A percentile compares a stretch with the other conserved stretches of the same genome.
Conservation (phyloP, 2,888 invertebrate genomes). For the Apamea sordens region DNA sequence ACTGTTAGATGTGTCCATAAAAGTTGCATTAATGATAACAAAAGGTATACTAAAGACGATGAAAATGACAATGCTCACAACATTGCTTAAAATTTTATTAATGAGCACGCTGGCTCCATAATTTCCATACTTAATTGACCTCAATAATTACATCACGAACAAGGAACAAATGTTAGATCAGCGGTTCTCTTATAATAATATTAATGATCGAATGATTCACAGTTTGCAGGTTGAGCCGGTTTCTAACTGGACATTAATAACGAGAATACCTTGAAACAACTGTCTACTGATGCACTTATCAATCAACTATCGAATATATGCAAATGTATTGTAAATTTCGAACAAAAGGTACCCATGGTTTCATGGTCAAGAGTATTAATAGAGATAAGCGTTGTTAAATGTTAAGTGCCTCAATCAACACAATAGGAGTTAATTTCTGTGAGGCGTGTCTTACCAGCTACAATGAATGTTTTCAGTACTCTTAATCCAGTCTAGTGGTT, state of each 20-base stretch:
- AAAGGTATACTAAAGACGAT: background rate
- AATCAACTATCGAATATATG: slow-evolving; percentile 56
- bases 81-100: slow-evolving; percentile 22
- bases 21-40: background rate
- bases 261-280: slow-evolving; percentile 55
- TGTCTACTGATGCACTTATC: slow-evolving; percentile 56
- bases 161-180: slow-evolving; percentile 45
- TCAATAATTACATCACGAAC: slow-evolving; percentile 43
- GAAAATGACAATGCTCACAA: slow-evolving; percentile 1
- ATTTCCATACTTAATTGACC: slow-evolving; percentile 44
- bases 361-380: slow-evolving; percentile 44
- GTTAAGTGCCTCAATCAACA: slow-evolving; percentile 54
- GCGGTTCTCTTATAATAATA: slow-evolving; percentile 38
- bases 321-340: too few species aligned
- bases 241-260: slow-evolving; percentile 54
- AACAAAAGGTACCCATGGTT: slow-evolving; percentile 35
- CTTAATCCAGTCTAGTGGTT: slow-evolving; percentile 41
- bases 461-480: slow-evolving; percentile 47
- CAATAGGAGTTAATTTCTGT: slow-evolving; percentile 46
- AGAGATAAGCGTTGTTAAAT: slow-evolving; percentile 43
- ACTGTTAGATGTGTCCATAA: background rate
- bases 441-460: slow-evolving; percentile 35
- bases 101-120: slow-evolving; percentile 31
- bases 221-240: slow-evolving; percentile 50
- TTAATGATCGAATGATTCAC: slow-evolving; percentile 58